phyloP scores from a whole-genome alignment of 2,888 invertebrate genomes.

The Pristionchus entomophagus region DNA sequence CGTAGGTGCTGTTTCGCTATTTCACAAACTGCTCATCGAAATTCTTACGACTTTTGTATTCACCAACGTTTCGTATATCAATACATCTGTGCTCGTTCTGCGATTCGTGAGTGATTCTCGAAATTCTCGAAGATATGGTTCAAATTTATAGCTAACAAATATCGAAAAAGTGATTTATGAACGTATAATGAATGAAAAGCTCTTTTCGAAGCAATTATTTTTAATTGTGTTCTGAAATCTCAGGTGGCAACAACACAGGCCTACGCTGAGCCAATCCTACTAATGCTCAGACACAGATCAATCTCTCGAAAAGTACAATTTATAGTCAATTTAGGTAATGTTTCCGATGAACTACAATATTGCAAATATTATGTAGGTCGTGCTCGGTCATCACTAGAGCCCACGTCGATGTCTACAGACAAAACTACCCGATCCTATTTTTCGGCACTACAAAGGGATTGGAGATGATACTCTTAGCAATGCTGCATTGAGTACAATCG shows the following conservation, averaged over 20 bases:
- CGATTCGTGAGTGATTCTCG: neutral
- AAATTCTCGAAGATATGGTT: too few species aligned
- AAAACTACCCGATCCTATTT: neutral
- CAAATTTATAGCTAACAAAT: too few species aligned
- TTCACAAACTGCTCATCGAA: neutral
- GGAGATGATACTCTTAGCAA: too few species aligned
- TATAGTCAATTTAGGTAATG: neutral
- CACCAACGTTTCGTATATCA: neutral
- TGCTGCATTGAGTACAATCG: too few species aligned
- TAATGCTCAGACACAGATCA: neutral
- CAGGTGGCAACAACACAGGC: neutral
- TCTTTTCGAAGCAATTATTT: too few species aligned
- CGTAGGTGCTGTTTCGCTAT: neutral
- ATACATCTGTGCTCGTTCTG: neutral
- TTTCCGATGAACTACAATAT: too few species aligned
- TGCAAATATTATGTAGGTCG: neutral
- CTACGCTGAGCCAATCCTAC: neutral
- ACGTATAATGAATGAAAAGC: too few species aligned
- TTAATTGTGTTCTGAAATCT: neutral
- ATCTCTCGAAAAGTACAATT: neutral
- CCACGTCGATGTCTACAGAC: neutral
- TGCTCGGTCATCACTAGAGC: neutral
- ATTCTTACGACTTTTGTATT: neutral
- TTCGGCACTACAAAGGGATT: neutral
- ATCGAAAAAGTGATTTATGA: too few species aligned